Percentiles rank a stretch among this genome's conserved stretches.
phyloP scores from a whole-genome alignment of 1,140 invertebrate species.

The Zaprionus ornatus region DNA sequence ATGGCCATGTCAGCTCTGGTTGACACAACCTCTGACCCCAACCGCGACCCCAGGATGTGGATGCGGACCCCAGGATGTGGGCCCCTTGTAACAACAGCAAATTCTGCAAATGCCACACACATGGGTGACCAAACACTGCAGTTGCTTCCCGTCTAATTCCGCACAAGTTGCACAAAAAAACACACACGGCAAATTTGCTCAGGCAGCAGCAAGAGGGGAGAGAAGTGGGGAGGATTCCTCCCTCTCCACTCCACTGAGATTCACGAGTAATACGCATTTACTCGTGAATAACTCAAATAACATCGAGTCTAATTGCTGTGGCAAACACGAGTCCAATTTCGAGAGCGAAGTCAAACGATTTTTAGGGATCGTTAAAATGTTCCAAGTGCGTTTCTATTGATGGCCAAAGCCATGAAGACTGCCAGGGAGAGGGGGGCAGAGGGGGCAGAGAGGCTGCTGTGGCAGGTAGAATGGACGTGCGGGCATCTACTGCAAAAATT shows the following conservation, averaged over 20 bases:
- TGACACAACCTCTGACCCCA: constrained; percentile 34
- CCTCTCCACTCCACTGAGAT: not conserved
- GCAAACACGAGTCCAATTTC: constrained; percentile 29
- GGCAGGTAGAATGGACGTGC: constrained; percentile 2
- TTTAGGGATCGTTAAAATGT: constrained; percentile 30
- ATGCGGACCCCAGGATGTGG: no score
- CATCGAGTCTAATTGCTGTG: constrained; percentile 51
- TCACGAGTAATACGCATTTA: constrained; percentile 30
- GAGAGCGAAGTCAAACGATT: constrained; percentile 18
- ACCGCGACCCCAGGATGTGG: not conserved
- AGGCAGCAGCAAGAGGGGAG: constrained; percentile 8
- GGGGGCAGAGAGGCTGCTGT: not conserved
- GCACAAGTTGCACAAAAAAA: constrained; percentile 15
- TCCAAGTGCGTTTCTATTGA: constrained; percentile 35
- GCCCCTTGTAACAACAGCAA: not conserved
- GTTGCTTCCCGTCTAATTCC: constrained; percentile 24
- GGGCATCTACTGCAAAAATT: constrained; percentile 60
- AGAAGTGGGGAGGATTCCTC: constrained; percentile 14
- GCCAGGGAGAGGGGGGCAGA: not conserved
- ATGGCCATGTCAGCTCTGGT: constrained; percentile 42
- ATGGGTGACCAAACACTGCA: constrained; percentile 26
- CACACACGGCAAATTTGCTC: constrained; percentile 29
- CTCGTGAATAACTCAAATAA: constrained; percentile 38
- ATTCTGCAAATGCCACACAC: constrained; percentile 28
- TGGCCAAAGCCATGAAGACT: constrained; percentile 6